phyloP scores from a whole-genome alignment of 2,888 invertebrate species.

The Pandemis corylana region DNA sequence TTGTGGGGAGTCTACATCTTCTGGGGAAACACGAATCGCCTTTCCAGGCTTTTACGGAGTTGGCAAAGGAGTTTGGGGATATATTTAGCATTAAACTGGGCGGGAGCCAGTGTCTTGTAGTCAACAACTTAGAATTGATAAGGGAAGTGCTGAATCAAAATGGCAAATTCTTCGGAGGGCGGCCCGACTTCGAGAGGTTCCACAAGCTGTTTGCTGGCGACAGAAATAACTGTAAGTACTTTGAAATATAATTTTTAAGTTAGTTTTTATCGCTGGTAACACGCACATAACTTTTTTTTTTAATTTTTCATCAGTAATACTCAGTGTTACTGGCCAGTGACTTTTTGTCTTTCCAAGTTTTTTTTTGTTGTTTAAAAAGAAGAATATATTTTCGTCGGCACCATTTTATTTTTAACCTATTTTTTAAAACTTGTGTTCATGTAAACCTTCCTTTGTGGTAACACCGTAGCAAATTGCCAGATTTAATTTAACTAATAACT shows the following conservation, averaged over 20 bases:
- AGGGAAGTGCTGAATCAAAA: slow-evolving; percentile 91
- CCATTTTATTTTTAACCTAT: too few species aligned
- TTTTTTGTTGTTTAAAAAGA: too few species aligned
- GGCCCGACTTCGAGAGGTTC: slow-evolving; percentile 92
- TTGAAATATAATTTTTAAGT: background rate
- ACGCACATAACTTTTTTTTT: background rate
- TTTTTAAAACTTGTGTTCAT: too few species aligned
- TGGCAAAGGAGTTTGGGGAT: slow-evolving; percentile 89
- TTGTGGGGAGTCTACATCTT: slow-evolving; percentile 89
- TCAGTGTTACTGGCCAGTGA: too few species aligned
- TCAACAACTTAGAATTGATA: slow-evolving; percentile 89
- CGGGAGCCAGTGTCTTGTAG: slow-evolving; percentile 88
- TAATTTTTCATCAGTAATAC: too few species aligned
- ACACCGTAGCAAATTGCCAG: too few species aligned
- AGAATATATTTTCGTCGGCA: too few species aligned
- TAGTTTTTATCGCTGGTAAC: background rate
- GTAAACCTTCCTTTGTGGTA: too few species aligned
- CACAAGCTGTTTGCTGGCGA: slow-evolving; percentile 93
- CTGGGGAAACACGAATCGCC: slow-evolving; percentile 87
- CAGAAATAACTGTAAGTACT: slow-evolving; percentile 93
- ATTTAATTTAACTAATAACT: too few species aligned
- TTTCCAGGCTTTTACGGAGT: slow-evolving; percentile 89
- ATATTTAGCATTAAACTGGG: slow-evolving; percentile 89
- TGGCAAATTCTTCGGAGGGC: slow-evolving; percentile 92
- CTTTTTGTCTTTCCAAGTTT: too few species aligned